phyloP scores from a whole-genome alignment of 2,113 vertebrate species.

The Datnioides undecimradiatus region DNA sequence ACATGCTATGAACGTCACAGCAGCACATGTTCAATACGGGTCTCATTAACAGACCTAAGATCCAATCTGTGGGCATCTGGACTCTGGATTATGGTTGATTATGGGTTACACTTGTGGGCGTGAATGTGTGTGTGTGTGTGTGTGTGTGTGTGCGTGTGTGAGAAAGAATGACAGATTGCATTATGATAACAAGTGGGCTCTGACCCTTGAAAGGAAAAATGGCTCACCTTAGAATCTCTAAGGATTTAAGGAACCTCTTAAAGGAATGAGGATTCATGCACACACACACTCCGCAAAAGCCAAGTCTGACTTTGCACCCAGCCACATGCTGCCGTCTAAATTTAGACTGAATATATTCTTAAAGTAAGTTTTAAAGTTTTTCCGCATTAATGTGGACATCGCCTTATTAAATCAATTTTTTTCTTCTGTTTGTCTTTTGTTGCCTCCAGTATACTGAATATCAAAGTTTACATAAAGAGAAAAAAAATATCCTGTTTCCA shows the following conservation, averaged over 20 bases:
- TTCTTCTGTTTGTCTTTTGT: conserved; percentile 9
- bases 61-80: conserved; percentile 39
- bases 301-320: background rate
- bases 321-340: background rate
- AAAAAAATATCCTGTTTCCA: conserved; percentile 59
- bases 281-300: background rate
- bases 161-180: background rate
- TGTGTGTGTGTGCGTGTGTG: too few relatives aligned
- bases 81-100: conserved; percentile 43
- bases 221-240: too few relatives aligned
- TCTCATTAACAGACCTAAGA: conserved; percentile 33
- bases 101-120: conserved; percentile 27
- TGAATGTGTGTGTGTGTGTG: background rate
- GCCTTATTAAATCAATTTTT: conserved; percentile 11
- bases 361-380: background rate
- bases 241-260: too few relatives aligned
- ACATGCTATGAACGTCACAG: conserved; percentile 11
- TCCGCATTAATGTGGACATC: background rate
- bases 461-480: conserved; percentile 56
- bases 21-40: conserved; percentile 9
- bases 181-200: conserved; percentile 2
- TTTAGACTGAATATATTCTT: background rate
- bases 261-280: background rate
- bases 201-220: too few relatives aligned
- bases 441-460: conserved; percentile 20